Conservation (phyloP, 2,113 vertebrate genomes). For the Rostratula benghalensis region DNA sequence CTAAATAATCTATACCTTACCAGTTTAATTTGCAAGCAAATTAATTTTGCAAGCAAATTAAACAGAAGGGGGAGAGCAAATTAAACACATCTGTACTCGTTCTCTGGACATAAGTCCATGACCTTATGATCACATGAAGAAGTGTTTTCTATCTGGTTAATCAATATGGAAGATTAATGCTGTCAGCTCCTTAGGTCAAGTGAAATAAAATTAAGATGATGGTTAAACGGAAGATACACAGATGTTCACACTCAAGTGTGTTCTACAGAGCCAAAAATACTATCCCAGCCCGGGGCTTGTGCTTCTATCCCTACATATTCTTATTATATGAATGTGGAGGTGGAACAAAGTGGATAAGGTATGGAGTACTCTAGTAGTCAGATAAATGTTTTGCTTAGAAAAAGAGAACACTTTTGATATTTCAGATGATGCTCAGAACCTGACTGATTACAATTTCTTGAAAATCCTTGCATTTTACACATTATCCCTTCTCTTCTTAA, state of each 20-base stretch:
- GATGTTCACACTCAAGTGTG: not conserved
- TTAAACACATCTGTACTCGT: not conserved
- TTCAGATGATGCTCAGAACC: not conserved
- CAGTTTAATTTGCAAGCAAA: constrained; percentile 4
- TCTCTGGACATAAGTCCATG: not conserved
- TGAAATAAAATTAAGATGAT: not conserved
- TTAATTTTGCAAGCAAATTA: too few species aligned
- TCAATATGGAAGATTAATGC: not conserved
- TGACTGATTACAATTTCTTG: not conserved
- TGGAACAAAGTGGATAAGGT: not conserved
- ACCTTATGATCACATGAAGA: not conserved
- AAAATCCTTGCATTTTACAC: not conserved
- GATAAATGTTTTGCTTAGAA: not conserved
- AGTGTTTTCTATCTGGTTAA: not conserved
- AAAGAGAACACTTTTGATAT: not conserved
- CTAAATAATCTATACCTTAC: not conserved
- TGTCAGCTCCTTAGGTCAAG: not conserved
- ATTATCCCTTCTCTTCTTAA: not conserved
- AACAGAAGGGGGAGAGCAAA: too few species aligned
- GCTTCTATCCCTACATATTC: not conserved
- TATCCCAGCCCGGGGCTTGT: not conserved
- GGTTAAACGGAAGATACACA: not conserved
- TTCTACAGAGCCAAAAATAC: not conserved
- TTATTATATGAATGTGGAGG: not conserved
- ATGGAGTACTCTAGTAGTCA: not conserved